Base-by-base conservation (phyloP, 1,140 invertebrate species). In the Episyrphus balteatus region DNA sequence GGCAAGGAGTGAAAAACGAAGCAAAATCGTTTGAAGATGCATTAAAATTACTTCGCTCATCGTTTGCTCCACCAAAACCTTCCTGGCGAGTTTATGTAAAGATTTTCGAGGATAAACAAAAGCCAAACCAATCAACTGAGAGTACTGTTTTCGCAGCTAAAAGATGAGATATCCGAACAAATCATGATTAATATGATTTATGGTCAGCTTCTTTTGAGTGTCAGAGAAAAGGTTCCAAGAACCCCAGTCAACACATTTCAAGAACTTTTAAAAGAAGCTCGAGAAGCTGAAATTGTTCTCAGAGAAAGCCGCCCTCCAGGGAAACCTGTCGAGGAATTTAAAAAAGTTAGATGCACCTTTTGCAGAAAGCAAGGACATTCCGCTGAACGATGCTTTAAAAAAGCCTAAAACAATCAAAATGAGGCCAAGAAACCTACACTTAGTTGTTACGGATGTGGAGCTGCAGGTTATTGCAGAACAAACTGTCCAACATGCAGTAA, bases 101-200 rank as follows among this genome's bases (percentile, higher is more conserved):
- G 36, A 41, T 38, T 14, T 38, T 17, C 36, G 17, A 38, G 17
- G 36, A n/a, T 17, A 38, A 17, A 38, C n/a, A 32, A 44, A n/a
- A 31, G 33, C n/a, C 17, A 21, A 33, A 26, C 14, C 21, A 21
- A 34, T 33, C 31, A 32, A 15, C 21, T 15, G 18, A 42, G 64
- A 11, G 62, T 58, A 5, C 48, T 67, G 14, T 26, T 26, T 26
- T 26, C 21, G 21, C 21, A 26, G 21, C 43, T 67, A 37, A 64
- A 64, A 8, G 49, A 61, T 42, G 64, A 65, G 43, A 57, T 62
- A n/a, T 61, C 61, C 7, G 59, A 67, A 44, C 21, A 26, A 26
- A 26, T 26, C 21, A 26, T 26, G 21, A 44, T 67, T 42, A 61
- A 67, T 37, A 62, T 67, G 1, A 44, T 67, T 9, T 67, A 50